Percentiles rank a stretch among this genome's conserved stretches.
Evolutionary conservation across 2,113 vertebrate genomes (phyloP).

Genomic region (Tenrec ecaudatus): DNA sequence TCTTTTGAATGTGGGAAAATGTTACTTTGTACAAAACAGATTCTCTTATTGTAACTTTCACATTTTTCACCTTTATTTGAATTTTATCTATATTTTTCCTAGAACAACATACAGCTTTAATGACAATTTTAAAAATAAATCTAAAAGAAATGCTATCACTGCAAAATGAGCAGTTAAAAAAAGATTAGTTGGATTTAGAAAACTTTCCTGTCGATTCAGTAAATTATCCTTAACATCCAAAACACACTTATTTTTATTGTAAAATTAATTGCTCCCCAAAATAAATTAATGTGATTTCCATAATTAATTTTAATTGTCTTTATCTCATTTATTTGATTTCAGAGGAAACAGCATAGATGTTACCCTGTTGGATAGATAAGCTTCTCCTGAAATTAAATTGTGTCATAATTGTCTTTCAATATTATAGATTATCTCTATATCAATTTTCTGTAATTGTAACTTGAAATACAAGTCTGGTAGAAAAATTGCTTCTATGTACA

Average conservation of each 20-base stretch:
- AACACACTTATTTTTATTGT: not conserved
- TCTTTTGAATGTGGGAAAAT: slow-evolving; percentile 35
- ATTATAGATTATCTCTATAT: not conserved
- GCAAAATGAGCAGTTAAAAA: not conserved
- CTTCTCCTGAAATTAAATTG: not conserved
- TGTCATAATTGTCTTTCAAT: not conserved
- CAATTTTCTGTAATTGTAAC: not conserved
- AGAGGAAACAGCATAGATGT: not conserved
- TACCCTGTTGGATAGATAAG: not conserved
- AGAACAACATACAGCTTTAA: not conserved
- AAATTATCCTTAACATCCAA: slow-evolving; percentile 10
- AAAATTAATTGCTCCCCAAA: slow-evolving; percentile 23
- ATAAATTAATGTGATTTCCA: not conserved
- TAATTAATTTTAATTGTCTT: not conserved
- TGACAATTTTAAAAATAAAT: not conserved
- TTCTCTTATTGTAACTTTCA: not conserved
- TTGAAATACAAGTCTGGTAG: not conserved
- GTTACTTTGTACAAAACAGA: not conserved
- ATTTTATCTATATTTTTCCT: not conserved
- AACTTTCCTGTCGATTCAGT: not conserved
- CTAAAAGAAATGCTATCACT: not conserved
- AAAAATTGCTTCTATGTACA: not conserved
- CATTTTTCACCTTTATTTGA: not conserved
- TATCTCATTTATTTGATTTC: not conserved
- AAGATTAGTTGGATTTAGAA: not conserved